Evolutionary conservation across 2,888 invertebrate species (phyloP).

Genomic region (Lasioglossum oenotherae): DNA sequence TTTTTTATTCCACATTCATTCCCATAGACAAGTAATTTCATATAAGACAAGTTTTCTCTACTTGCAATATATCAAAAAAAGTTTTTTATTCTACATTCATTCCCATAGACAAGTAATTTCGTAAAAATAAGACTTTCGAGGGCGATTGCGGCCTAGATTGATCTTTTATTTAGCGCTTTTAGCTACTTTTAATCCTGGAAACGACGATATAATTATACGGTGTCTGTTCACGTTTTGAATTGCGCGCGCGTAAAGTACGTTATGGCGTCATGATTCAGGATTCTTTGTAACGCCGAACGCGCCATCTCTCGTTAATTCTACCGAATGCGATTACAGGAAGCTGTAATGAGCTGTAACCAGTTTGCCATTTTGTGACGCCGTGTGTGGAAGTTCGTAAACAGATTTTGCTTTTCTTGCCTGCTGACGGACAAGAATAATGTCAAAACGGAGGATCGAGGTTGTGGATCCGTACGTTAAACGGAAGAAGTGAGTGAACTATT

Average conservation of each 20-base stretch:
- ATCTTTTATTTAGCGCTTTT: too few species aligned
- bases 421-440: conserved; percentile 86
- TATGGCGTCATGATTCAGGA: conserved; percentile 16
- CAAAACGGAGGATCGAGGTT: conserved; percentile 94
- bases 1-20: too few species aligned
- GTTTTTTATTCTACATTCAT: too few species aligned
- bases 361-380: conserved; percentile 83
- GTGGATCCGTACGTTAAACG: conserved; percentile 93
- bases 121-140: too few species aligned
- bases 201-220: not conserved
- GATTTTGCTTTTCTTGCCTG: conserved; percentile 62
- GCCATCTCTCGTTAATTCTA: conserved; percentile 57
- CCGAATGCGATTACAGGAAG: conserved; percentile 53
- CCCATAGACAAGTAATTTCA: not conserved
- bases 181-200: too few species aligned
- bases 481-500: conserved; percentile 87
- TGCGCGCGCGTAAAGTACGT: not conserved
- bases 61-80: too few species aligned
- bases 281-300: conserved; percentile 20
- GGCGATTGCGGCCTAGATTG: too few species aligned
- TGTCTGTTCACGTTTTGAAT: not conserved
- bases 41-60: too few species aligned
- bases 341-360: conserved; percentile 63
- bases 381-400: conserved; percentile 72
- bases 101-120: too few species aligned